Percentiles rank a stretch among this genome's conserved stretches.
Evolutionary conservation across 1,140 invertebrate species (phyloP).

Genomic region (Tenebrio molitor): DNA sequence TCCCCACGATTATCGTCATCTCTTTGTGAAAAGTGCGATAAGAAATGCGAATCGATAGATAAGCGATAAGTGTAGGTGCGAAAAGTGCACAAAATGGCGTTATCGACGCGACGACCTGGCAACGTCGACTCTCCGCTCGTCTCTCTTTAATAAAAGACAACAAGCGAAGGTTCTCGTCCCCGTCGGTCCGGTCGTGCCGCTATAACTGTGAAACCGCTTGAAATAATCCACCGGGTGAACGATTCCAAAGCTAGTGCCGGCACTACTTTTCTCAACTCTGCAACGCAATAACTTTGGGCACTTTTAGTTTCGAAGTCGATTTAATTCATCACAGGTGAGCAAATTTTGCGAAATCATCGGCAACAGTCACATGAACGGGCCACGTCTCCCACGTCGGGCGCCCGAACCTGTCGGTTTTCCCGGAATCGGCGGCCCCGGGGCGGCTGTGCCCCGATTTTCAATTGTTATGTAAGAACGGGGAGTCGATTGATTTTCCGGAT

Average conservation of each 20-base stretch:
- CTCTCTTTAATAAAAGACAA: background rate
- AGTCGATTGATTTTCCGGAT: conserved; percentile 22
- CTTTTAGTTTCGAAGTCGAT: background rate
- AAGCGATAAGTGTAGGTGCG: background rate
- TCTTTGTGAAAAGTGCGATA: no score
- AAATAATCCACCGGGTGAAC: conserved; percentile 24
- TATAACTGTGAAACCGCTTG: conserved; percentile 23
- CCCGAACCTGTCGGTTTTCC: background rate
- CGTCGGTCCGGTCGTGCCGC: background rate
- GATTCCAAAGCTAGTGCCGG: conserved; percentile 2
- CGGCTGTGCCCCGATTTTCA: conserved; percentile 5
- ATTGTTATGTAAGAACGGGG: conserved; percentile 25
- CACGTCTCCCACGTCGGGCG: background rate
- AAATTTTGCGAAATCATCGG: conserved; percentile 11
- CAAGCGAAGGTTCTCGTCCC: conserved; percentile 13
- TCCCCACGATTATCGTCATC: no score
- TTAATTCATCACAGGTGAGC: conserved; percentile 12
- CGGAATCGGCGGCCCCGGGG: background rate
- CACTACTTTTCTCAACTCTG: background rate
- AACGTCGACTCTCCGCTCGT: background rate
- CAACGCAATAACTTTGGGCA: conserved; percentile 10
- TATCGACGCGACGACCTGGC: background rate
- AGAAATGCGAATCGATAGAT: background rate
- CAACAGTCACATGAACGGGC: conserved; percentile 13
- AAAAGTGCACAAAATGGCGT: background rate